phyloP scores from a whole-genome alignment of 2,888 invertebrate species.

The Hartigia nigra region DNA sequence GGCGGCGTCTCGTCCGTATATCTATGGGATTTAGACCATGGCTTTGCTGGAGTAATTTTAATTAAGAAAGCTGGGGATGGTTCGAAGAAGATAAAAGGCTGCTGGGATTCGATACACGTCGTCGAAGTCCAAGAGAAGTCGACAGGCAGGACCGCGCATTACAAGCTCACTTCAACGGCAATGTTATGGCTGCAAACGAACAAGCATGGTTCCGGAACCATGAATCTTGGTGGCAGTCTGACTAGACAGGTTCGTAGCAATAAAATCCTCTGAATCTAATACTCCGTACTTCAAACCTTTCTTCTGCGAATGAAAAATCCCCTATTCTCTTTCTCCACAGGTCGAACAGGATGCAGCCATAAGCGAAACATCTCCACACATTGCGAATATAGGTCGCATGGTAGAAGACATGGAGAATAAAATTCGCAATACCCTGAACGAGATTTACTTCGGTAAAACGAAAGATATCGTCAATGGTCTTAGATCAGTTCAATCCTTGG shows the following conservation, averaged over 20 bases:
- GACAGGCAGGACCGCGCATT: constrained; percentile 93
- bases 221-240: constrained; percentile 98
- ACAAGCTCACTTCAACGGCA: constrained; percentile 98
- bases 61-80: constrained; percentile 99
- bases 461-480: constrained; percentile 97
- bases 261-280: background rate
- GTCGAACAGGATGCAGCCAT: constrained; percentile 92
- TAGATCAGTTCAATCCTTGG: constrained; percentile 83
- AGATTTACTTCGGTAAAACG: constrained; percentile 99
- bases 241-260: constrained; percentile 84
- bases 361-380: constrained; percentile 94
- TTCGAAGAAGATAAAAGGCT: constrained; percentile 98
- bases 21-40: constrained; percentile 98
- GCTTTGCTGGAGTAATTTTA: constrained; percentile 97
- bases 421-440: constrained; percentile 96
- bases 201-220: constrained; percentile 95
- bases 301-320: background rate
- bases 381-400: constrained; percentile 98
- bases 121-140: constrained; percentile 98
- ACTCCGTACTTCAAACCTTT: background rate
- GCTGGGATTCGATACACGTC: constrained; percentile 99
- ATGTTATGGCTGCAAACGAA: constrained; percentile 99
- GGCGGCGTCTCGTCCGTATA: constrained; percentile 99
- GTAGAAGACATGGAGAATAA: constrained; percentile 99
- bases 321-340: constrained; percentile 66